Evolutionary conservation across 2,113 vertebrate genomes (phyloP), one percentile per base, ranked within the genome.

Genomic region (Entomyzon cyanotis): DNA sequence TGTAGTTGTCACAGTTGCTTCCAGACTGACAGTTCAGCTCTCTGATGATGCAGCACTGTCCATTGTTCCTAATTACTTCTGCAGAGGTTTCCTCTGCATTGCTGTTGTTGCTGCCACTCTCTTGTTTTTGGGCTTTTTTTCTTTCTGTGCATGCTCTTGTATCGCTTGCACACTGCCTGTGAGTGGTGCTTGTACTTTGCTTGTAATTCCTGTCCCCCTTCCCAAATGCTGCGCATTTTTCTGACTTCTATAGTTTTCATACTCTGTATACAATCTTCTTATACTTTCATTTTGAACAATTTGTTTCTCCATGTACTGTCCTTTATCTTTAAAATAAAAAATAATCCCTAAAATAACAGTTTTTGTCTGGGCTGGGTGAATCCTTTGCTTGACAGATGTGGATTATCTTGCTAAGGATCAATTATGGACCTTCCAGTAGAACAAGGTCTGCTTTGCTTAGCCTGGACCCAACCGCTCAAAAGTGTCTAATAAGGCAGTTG

Each of bases 41-140:
- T 79, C 88, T 81, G 86, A 59, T 90, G 92, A 94, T 80, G 46
- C 85, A 94, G 75, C 89, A 59, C 41, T 92, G 68, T 88, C 55
- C 35, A 19, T 69, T 74, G 35, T 52, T 89, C 60, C 33, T 49
- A 63, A 70, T 90, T 39, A 33, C 15, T 88, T 62, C 83, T 84
- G 27, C 50, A 59, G 88, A 81, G 12, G 33, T 77, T 80, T 86
- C 27, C 15, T 75, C 65, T 75, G 47, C 55, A 56, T 89, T 64
- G 15, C 42, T 42, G 47, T 7, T 77, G 63, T 17, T 84, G 15
- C 46, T 86, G 50, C 58, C 33, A 46, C 84, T 70, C n/a, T 49
- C 9, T 60, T 42, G 18, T 27, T 67, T 11, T 15, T 81, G 41
- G 24, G 20, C 12, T 76, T 83, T 75, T 25, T 20, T 24, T 41